Conservation (phyloP, 2,888 invertebrate species). For the Hirtodrosophila trivittata region DNA sequence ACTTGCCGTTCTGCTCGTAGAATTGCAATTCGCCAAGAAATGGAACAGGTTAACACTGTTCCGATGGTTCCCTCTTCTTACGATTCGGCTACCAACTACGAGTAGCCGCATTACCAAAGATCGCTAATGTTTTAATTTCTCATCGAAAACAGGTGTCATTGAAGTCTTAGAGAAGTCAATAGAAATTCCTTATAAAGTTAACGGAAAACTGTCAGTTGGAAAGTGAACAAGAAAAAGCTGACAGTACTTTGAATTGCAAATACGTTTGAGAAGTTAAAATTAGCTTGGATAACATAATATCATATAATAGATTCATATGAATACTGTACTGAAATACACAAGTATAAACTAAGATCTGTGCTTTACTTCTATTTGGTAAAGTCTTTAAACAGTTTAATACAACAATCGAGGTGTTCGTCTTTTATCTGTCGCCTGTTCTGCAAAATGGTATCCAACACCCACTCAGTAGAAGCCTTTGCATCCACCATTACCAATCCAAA, state of each 20-base stretch:
- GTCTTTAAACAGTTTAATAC: too few species aligned
- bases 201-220: background rate
- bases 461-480: slow-evolving; percentile 22
- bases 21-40: slow-evolving; percentile 50
- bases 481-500: slow-evolving; percentile 15
- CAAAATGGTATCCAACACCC: slow-evolving; percentile 47
- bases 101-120: slow-evolving; percentile 34
- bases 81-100: slow-evolving; percentile 25
- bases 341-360: too few species aligned
- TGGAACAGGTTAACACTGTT: slow-evolving; percentile 60
- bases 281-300: too few species aligned
- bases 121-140: slow-evolving; percentile 65
- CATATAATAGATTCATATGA: too few species aligned
- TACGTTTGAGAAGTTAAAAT: too few species aligned
- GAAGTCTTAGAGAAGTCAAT: background rate
- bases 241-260: slow-evolving; percentile 6
- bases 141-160: slow-evolving; percentile 20
- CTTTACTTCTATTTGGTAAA: too few species aligned
- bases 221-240: background rate
- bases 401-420: too few species aligned
- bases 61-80: slow-evolving; percentile 3
- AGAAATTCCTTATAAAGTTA: background rate
- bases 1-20: slow-evolving; percentile 32
- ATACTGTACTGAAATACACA: too few species aligned
- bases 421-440: slow-evolving; percentile 15